These are phyloP conservation scores for Marcusenius ussheri DNA, from an alignment of 2,113 vertebrate genomes.

Conservation along the genomic window DNA sequence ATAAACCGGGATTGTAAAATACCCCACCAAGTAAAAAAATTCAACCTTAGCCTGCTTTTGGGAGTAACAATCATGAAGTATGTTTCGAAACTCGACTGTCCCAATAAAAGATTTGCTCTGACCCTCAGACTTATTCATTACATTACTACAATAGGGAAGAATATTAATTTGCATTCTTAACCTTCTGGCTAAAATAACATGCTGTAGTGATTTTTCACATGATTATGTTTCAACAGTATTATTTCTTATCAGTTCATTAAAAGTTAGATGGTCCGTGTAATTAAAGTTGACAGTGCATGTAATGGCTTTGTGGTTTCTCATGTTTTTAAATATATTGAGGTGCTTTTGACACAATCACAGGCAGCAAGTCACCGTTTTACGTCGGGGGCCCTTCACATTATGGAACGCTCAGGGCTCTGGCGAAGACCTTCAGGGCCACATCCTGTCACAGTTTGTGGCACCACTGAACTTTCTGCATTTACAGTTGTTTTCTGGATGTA, in stretches of 20 bases:
- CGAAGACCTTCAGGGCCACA: not conserved
- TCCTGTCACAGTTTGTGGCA: not conserved
- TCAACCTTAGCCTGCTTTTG: not conserved
- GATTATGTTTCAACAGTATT: not conserved
- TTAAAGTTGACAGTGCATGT: not conserved
- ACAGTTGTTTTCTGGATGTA: not conserved
- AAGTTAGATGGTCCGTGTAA: not conserved
- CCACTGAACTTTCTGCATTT: not conserved
- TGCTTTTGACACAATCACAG: not conserved
- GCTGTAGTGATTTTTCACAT: not conserved
- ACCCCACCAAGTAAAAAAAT: not conserved
- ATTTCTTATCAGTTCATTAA: slow-evolving; percentile 10
- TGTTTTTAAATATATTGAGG: not conserved
- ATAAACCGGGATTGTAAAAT: not conserved
- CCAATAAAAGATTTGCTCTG: not conserved
- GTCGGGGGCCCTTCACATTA: not conserved
- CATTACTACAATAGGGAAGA: not conserved
- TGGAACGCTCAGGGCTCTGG: not conserved
- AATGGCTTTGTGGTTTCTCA: not conserved
- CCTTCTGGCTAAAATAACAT: not conserved
- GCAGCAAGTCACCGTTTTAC: not conserved
- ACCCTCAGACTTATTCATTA: not conserved
- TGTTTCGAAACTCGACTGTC: not conserved
- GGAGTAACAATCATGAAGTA: not conserved
- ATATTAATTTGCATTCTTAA: not conserved